Conservation (phyloP, 2,797 vertebrate genomes). For the Gambusia yucatana region DNA sequence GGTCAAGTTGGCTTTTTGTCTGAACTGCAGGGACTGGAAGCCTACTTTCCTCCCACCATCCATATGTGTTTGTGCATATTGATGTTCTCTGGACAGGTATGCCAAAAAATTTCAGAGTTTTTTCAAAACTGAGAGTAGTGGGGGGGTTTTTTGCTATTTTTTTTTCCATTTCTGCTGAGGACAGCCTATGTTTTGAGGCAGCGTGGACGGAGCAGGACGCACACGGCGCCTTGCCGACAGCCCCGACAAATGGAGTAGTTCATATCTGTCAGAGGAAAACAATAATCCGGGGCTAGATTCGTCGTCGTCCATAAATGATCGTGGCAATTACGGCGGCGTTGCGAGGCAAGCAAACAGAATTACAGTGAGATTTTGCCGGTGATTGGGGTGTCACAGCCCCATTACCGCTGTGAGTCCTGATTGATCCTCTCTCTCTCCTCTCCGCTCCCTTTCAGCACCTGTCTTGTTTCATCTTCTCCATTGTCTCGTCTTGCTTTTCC, state of each 20-base stretch:
- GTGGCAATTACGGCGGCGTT: slow-evolving; percentile 60
- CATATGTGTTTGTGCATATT: slow-evolving; percentile 74
- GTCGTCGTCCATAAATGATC: slow-evolving; percentile 56
- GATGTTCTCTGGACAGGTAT: slow-evolving; percentile 66
- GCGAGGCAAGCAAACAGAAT: slow-evolving; percentile 71
- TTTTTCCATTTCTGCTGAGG: background rate
- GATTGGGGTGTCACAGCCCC: slow-evolving; percentile 69
- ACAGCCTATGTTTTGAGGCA: slow-evolving; percentile 42
- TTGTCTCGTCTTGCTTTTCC: slow-evolving; percentile 48
- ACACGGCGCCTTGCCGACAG: slow-evolving; percentile 15
- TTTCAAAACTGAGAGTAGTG: background rate
- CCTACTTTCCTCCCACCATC: slow-evolving; percentile 72
- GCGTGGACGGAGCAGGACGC: slow-evolving; percentile 29
- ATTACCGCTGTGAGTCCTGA: slow-evolving; percentile 65
- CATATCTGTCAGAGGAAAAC: slow-evolving; percentile 66
- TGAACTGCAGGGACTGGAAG: slow-evolving; percentile 49
- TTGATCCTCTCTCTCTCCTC: slow-evolving; percentile 68
- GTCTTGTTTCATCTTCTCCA: slow-evolving; percentile 65
- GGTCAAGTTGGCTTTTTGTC: slow-evolving; percentile 67
- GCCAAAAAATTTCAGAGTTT: slow-evolving; percentile 20
- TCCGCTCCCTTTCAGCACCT: slow-evolving; percentile 56
- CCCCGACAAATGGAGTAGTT: slow-evolving; percentile 56
- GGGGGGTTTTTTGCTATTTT: background rate
- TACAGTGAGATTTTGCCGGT: slow-evolving; percentile 66
- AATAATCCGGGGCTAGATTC: slow-evolving; percentile 58